Evolutionary conservation across 1,140 invertebrate genomes (phyloP), one percentile per base, ranked within the genome.

Genomic region (Magallana ariakensis): DNA sequence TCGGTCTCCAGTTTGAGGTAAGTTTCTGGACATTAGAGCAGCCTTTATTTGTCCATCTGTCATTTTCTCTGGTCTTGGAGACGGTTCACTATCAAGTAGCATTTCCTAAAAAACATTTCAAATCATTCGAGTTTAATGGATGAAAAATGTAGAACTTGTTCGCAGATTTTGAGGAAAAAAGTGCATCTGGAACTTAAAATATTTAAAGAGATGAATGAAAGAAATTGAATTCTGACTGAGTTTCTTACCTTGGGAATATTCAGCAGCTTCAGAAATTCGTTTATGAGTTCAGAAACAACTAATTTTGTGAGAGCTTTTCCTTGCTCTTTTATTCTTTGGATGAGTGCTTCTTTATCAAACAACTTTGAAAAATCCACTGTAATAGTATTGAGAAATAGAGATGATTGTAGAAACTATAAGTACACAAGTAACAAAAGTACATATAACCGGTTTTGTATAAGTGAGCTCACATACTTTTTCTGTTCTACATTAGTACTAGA

Each of bases 1-100:
- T 16, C 33, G 16, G 13, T 88, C 85, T 56, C 89, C 89, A 85
- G 53, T 70, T 5, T 82, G 87, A 1, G 55, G 22, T 22, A 91
- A 75, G 55, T 87, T 85, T 10, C 87, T 85, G n/a, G 57, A 55
- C 54, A 80, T 46, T 19, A 91, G 70, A 16, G 57, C 46, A 10
- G 83, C 66, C 15, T 55, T 87, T 70, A 91, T 60, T 10, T 87
- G 85, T 8, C 58, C 85, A 55, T 57, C 13, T n/a, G 90, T 90
- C 87, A 90, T 87, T 26, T 83, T 86, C 19, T 88, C 88, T 85
- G 90, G 90, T 26, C 91, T 90, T 11, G 85, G 89, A 85, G 89
- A 91, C 0, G 90, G 88, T 54, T 83, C 70, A 8, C 88, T 86
- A 22, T 86, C 57, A 2, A 83, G 85, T 10, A 89, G 33, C 26